A percentile compares a stretch with the other conserved stretches of the same genome.
Conservation (phyloP, 2,888 invertebrate genomes). For the Odontocolon sp. region DNA sequence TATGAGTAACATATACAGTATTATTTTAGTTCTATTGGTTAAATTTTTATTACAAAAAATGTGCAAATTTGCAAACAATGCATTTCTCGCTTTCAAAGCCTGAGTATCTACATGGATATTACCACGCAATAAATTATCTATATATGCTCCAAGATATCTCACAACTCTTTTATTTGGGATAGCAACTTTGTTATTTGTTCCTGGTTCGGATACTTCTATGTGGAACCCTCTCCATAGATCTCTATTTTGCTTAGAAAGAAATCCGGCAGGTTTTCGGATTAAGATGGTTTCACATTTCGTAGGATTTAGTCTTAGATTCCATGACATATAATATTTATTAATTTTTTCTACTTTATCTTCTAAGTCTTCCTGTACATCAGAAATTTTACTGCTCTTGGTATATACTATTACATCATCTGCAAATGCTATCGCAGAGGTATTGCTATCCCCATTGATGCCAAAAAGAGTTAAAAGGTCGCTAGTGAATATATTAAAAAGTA, state of each 20-base stretch:
- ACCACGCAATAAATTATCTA: conserved; percentile 7
- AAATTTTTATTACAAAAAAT: background rate
- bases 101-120: background rate
- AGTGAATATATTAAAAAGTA: conserved; percentile 21
- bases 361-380: background rate
- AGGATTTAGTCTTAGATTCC: conserved; percentile 44
- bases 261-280: conserved; percentile 52
- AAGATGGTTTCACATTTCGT: conserved; percentile 54
- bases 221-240: conserved; percentile 11
- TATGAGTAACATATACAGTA: background rate
- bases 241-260: too few species aligned
- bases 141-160: conserved; percentile 23
- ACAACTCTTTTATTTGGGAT: conserved; percentile 19
- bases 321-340: conserved; percentile 4
- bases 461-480: background rate
- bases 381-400: background rate
- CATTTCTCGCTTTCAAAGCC: background rate
- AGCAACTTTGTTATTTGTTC: background rate
- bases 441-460: background rate
- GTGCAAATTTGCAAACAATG: background rate
- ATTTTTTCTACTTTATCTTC: conserved; percentile 1
- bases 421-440: background rate
- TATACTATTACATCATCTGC: background rate
- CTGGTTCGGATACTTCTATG: background rate
- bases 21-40: background rate